Percentiles rank a stretch among this genome's conserved stretches.
These are phyloP conservation scores for Sterna hirundo DNA, from an alignment of 2,113 vertebrate genomes.

Conservation along the genomic window DNA sequence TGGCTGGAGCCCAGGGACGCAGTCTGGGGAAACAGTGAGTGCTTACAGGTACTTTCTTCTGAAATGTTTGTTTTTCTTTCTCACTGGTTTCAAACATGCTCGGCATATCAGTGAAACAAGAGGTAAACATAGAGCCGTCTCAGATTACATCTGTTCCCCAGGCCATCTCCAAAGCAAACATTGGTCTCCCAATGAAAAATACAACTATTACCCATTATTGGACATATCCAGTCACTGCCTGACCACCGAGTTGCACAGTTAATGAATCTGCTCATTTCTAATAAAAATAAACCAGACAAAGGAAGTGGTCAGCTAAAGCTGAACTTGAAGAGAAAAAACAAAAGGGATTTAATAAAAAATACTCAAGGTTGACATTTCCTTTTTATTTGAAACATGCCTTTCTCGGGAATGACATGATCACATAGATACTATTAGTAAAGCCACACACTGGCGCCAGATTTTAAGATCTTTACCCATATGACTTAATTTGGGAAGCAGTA, in stretches of 20 bases:
- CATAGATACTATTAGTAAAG: slow-evolving; percentile 40
- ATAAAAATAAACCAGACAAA: slow-evolving; percentile 92
- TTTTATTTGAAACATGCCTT: slow-evolving; percentile 71
- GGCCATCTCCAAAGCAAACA: slow-evolving; percentile 76
- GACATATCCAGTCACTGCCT: slow-evolving; percentile 75
- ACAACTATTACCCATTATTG: slow-evolving; percentile 73
- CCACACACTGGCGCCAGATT: slow-evolving; percentile 4
- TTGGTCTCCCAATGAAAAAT: slow-evolving; percentile 74
- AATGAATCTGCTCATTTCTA: slow-evolving; percentile 86
- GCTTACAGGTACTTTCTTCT: slow-evolving; percentile 67
- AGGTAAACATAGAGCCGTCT: slow-evolving; percentile 71
- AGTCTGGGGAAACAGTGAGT: background rate
- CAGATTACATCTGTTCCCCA: slow-evolving; percentile 74
- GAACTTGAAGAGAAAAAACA: slow-evolving; percentile 40
- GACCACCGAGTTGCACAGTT: slow-evolving; percentile 73
- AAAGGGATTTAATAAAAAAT: slow-evolving; percentile 64
- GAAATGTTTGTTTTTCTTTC: slow-evolving; percentile 75
- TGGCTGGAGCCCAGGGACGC: background rate
- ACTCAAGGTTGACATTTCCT: slow-evolving; percentile 63
- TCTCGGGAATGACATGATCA: slow-evolving; percentile 47
- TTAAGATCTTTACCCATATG: slow-evolving; percentile 31
- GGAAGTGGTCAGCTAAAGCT: slow-evolving; percentile 85
- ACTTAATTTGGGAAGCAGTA: slow-evolving; percentile 30
- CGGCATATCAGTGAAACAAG: slow-evolving; percentile 68
- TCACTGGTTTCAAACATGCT: slow-evolving; percentile 69